phyloP scores from a whole-genome alignment of 1,140 invertebrate species.

The Aphelinus atriplicis region DNA sequence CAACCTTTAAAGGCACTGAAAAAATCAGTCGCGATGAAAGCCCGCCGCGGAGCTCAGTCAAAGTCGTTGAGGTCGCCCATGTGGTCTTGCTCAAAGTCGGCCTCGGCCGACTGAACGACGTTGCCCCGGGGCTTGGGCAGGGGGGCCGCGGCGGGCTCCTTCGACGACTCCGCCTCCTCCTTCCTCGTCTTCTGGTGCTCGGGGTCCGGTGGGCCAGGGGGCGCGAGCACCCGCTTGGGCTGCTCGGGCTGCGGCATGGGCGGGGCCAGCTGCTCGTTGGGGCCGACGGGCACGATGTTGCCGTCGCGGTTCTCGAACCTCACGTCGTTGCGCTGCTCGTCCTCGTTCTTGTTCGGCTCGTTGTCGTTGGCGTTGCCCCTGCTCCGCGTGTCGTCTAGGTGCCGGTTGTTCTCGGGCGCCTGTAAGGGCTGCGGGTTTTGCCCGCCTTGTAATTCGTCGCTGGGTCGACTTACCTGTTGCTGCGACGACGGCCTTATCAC shows the following conservation, averaged over 20 bases:
- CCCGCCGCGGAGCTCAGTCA: not conserved
- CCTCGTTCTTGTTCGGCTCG: constrained; percentile 16
- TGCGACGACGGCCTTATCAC: constrained; percentile 45
- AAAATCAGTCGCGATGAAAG: not conserved
- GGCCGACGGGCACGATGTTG: constrained; percentile 56
- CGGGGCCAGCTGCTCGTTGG: constrained; percentile 35
- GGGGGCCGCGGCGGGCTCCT: constrained; percentile 28
- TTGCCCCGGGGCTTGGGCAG: constrained; percentile 22
- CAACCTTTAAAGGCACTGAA: no score
- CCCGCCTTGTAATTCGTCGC: constrained; percentile 43
- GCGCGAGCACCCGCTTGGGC: constrained; percentile 22
- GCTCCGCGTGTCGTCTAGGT: constrained; percentile 35
- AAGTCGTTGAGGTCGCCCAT: constrained; percentile 20
- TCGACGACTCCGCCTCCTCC: constrained; percentile 24
- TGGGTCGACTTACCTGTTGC: constrained; percentile 61
- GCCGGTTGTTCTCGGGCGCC: constrained; percentile 49
- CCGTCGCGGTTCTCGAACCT: constrained; percentile 51
- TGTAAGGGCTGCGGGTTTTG: constrained; percentile 52
- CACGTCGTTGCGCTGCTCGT: constrained; percentile 43
- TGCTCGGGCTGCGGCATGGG: constrained; percentile 40
- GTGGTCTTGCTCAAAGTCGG: constrained; percentile 1
- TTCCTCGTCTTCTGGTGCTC: not conserved
- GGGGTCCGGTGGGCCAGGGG: constrained; percentile 1
- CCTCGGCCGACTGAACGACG: not conserved
- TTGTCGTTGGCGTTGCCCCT: constrained; percentile 37